Evolutionary conservation across 2,888 invertebrate genomes (phyloP).

Genomic region (Drosophila falleni): DNA sequence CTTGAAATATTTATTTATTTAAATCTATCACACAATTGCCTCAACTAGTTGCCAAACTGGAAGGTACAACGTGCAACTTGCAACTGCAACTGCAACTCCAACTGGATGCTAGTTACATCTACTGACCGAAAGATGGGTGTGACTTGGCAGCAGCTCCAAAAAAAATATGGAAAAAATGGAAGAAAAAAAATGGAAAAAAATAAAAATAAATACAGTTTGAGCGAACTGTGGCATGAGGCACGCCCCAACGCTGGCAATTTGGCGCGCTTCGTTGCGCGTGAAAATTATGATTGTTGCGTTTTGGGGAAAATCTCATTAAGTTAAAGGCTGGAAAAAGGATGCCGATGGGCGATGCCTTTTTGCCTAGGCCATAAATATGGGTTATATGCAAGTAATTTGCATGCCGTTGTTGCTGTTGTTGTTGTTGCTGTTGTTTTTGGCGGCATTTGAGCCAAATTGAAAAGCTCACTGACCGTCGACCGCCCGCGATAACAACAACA

Average conservation of each 20-base stretch:
- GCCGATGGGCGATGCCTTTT: constrained; percentile 54
- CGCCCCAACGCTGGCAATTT: constrained; percentile 68
- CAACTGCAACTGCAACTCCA: constrained; percentile 5
- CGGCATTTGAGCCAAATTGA: constrained; percentile 67
- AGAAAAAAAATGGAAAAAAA: no score
- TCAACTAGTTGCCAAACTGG: constrained; percentile 14
- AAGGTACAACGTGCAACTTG: constrained; percentile 3
- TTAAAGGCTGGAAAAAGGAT: constrained; percentile 68
- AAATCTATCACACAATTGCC: constrained; percentile 4
- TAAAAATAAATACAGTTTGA: constrained; percentile 28
- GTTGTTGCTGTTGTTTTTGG: constrained; percentile 29
- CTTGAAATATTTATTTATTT: background rate
- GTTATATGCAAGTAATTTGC: constrained; percentile 65
- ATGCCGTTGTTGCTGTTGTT: constrained; percentile 32
- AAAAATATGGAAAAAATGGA: background rate
- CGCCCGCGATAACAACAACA: constrained; percentile 40
- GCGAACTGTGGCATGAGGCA: constrained; percentile 69
- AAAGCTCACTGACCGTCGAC: constrained; percentile 59
- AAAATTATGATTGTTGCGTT: constrained; percentile 75
- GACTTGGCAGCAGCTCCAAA: constrained; percentile 8
- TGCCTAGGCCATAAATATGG: constrained; percentile 65
- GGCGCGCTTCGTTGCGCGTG: constrained; percentile 78
- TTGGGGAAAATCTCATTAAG: constrained; percentile 74
- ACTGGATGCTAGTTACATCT: constrained; percentile 32
- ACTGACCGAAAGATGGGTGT: constrained; percentile 19